Conservation (phyloP, 1,140 invertebrate genomes). For the Drosophila pruinosa region DNA sequence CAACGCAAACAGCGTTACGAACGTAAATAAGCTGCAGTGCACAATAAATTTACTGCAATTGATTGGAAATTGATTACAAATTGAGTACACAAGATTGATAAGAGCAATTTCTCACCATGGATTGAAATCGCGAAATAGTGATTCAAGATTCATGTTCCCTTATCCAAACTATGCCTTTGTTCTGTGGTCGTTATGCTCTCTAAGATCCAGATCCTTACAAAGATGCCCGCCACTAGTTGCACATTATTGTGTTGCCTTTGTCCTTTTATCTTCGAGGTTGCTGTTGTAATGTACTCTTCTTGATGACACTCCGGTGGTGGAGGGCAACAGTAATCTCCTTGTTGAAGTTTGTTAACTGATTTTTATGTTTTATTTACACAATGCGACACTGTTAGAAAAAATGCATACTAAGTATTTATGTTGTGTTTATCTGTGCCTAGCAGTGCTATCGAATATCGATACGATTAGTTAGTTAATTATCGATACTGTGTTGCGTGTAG, state of each 20-base stretch:
- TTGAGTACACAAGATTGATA: neutral
- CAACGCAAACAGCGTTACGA: constrained; percentile 94
- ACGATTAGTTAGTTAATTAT: neutral
- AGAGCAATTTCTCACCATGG: constrained; percentile 87
- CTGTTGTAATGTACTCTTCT: neutral
- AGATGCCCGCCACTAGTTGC: constrained; percentile 65
- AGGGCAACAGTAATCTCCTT: neutral
- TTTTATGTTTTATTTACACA: constrained; percentile 20
- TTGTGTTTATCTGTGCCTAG: constrained; percentile 33
- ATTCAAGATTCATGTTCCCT: constrained; percentile 92
- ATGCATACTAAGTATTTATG: constrained; percentile 29
- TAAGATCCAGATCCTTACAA: constrained; percentile 19
- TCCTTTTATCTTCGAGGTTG: neutral
- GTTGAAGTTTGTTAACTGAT: neutral
- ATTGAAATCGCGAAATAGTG: constrained; percentile 95
- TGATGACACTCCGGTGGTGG: neutral
- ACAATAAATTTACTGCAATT: constrained; percentile 96
- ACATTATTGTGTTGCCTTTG: constrained; percentile 38
- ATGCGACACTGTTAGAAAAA: constrained; percentile 11
- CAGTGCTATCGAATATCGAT: constrained; percentile 26
- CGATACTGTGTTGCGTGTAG: neutral
- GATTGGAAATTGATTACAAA: neutral
- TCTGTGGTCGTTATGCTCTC: neutral
- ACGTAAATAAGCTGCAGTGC: constrained; percentile 94
- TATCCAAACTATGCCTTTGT: neutral